phyloP scores from a whole-genome alignment of 2,113 vertebrate genomes.

The Melanerpes formicivorus region DNA sequence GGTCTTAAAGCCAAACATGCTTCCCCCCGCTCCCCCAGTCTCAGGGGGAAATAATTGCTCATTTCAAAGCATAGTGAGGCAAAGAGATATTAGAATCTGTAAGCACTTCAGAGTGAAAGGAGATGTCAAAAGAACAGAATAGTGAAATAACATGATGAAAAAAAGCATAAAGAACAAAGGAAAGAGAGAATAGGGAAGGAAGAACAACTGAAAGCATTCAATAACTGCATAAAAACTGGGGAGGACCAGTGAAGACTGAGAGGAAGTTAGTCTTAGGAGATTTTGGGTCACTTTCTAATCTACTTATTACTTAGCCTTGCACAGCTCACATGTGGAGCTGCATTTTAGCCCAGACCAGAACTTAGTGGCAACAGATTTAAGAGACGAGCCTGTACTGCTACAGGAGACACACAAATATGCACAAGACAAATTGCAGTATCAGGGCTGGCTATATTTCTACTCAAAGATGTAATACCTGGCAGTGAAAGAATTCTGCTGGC shows the following conservation, averaged over 20 bases:
- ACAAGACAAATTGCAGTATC: neutral
- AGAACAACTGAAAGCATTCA: neutral
- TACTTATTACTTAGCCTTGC: neutral
- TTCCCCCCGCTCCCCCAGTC: too few relatives aligned
- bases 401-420: neutral
- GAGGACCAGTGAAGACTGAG: neutral
- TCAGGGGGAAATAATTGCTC: neutral
- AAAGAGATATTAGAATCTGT: neutral
- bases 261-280: neutral
- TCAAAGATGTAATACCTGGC: neutral
- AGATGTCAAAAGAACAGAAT: neutral
- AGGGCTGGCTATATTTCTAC: fast-evolving
- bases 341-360: neutral
- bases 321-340: neutral
- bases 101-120: neutral
- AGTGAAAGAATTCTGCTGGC: neutral
- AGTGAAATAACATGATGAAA: neutral
- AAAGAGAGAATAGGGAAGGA: neutral
- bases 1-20: neutral
- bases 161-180: neutral
- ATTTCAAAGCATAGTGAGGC: neutral
- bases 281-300: neutral
- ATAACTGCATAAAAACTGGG: neutral
- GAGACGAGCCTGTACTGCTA: neutral
- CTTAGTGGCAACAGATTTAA: neutral